These are phyloP conservation scores for Eospalax fontanierii DNA, from an alignment of 2,797 vertebrate genomes.

Conservation along the genomic window DNA sequence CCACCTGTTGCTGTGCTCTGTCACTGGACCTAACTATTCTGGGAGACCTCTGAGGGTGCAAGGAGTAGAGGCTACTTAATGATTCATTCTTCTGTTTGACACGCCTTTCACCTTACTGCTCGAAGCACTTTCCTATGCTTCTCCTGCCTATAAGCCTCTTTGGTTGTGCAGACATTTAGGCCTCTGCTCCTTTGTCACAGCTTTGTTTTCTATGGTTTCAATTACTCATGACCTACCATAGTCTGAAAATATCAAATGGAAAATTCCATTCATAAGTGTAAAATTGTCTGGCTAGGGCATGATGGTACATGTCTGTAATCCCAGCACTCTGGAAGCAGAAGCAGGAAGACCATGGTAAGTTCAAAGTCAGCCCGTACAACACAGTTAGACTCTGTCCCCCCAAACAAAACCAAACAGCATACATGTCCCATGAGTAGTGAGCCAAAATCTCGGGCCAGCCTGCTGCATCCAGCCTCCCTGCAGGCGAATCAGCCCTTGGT, in stretches of 20 bases:
- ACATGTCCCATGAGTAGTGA: background rate
- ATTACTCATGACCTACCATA: background rate
- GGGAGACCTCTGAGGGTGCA: background rate
- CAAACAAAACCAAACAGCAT: background rate
- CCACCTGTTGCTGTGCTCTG: background rate
- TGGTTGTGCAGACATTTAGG: background rate
- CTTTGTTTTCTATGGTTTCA: background rate
- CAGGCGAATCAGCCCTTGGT: background rate
- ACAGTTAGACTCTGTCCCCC: background rate
- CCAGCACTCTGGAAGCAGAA: background rate
- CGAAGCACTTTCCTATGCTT: background rate
- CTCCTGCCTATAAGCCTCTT: background rate
- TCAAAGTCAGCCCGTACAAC: background rate
- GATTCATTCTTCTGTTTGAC: background rate
- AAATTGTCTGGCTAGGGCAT: background rate
- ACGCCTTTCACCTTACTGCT: background rate
- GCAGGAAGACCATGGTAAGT: background rate
- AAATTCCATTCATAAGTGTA: background rate
- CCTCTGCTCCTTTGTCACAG: background rate
- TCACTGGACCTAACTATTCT: no score
- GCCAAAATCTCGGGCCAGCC: no score
- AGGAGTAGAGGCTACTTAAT: background rate
- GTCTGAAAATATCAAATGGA: background rate
- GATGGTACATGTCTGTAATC: background rate
- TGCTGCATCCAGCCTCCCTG: no score